Conservation (phyloP, 2,888 invertebrate species). For the Macropis europaea region DNA sequence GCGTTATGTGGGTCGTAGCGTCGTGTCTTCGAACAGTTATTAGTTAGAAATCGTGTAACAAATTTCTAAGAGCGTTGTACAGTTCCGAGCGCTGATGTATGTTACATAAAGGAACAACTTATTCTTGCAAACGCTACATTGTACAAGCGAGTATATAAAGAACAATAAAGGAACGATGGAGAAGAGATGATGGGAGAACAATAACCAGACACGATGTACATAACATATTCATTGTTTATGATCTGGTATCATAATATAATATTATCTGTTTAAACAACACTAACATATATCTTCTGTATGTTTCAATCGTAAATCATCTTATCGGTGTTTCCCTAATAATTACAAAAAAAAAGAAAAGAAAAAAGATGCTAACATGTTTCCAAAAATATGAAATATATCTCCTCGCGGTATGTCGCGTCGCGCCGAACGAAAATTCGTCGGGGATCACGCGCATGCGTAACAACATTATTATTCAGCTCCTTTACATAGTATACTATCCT, state of each 20-base stretch:
- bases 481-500: constrained; percentile 43
- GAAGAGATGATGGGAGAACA: background rate
- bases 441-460: constrained; percentile 16
- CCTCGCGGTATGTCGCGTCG: constrained; percentile 57
- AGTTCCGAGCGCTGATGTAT: no score
- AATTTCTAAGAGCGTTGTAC: no score
- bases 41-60: no score
- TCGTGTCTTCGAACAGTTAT: no score
- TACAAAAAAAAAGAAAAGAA: constrained; percentile 59
- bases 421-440: constrained; percentile 44
- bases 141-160: background rate
- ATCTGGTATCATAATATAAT: constrained; percentile 77
- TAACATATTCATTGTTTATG: constrained; percentile 77
- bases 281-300: constrained; percentile 75
- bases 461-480: constrained; percentile 33
- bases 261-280: constrained; percentile 77
- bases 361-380: constrained; percentile 65
- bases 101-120: no score
- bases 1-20: no score
- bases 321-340: constrained; percentile 70
- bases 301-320: constrained; percentile 67
- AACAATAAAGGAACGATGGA: background rate
- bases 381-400: constrained; percentile 70
- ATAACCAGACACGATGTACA: constrained; percentile 56
- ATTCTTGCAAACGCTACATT: no score